Evolutionary conservation across 2,888 invertebrate genomes (phyloP).

Genomic region (Endotricha flammealis): DNA sequence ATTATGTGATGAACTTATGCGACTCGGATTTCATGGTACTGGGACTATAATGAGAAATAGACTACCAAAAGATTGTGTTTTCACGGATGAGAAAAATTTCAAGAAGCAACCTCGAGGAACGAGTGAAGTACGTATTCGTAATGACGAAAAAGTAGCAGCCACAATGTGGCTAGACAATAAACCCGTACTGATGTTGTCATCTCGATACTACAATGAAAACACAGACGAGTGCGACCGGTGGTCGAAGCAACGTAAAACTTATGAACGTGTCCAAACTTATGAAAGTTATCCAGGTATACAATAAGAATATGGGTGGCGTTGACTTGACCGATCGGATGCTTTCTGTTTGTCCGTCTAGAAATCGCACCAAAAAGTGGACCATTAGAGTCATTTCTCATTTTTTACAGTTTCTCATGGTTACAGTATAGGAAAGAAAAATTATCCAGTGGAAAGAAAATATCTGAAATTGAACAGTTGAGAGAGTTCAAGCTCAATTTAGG

Average conservation of each 20-base stretch:
- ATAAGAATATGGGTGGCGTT: constrained; percentile 6
- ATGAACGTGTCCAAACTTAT: constrained; percentile 13
- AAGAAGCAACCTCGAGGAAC: constrained; percentile 9
- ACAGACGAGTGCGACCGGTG: constrained; percentile 14
- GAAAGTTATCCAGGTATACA: constrained; percentile 12
- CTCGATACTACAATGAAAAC: background rate
- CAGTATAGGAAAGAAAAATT: too few species aligned
- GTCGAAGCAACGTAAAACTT: constrained; percentile 11
- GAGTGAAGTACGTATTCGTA: constrained; percentile 3
- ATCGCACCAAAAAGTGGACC: constrained; percentile 9
- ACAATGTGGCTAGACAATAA: constrained; percentile 16
- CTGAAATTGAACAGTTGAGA: too few species aligned
- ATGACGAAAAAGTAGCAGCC: constrained; percentile 10
- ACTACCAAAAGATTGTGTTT: constrained; percentile 8
- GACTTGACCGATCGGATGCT: constrained; percentile 7
- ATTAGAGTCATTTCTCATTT: constrained; percentile 4
- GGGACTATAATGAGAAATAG: constrained; percentile 7
- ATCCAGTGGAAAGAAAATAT: too few species aligned
- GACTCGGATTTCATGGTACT: constrained; percentile 7
- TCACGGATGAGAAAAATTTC: constrained; percentile 10
- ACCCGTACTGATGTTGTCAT: constrained; percentile 11
- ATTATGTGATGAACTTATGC: constrained; percentile 4
- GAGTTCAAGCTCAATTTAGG: too few species aligned
- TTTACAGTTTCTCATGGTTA: background rate
- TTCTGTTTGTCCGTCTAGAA: constrained; percentile 4